These are phyloP conservation scores for Luehdorfia chinensis DNA, from an alignment of 1,140 invertebrate genomes.

Conservation along the genomic window DNA sequence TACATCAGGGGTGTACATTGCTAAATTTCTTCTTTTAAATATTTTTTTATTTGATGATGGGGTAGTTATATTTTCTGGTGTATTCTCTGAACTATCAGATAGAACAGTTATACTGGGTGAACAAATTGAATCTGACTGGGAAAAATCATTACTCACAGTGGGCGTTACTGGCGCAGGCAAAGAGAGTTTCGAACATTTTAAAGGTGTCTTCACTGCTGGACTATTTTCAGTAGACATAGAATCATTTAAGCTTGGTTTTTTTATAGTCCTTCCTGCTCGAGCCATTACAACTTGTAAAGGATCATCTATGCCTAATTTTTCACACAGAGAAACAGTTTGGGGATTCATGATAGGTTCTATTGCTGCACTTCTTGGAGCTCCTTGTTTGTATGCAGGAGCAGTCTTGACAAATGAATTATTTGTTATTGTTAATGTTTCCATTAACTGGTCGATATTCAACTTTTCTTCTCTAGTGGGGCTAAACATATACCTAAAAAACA, in stretches of 20 bases:
- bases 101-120: slow-evolving; percentile 32
- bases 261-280: slow-evolving; percentile 49
- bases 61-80: slow-evolving; percentile 42
- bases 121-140: slow-evolving; percentile 29
- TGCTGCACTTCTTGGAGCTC: slow-evolving; percentile 47
- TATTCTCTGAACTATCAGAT: slow-evolving; percentile 30
- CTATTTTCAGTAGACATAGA: slow-evolving; percentile 8
- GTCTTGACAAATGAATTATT: slow-evolving; percentile 89
- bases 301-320: slow-evolving; percentile 80
- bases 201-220: slow-evolving; percentile 34
- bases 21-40: slow-evolving; percentile 70
- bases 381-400: slow-evolving; percentile 80
- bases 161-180: slow-evolving; percentile 61
- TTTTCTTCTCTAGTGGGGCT: slow-evolving; percentile 87
- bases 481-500: slow-evolving; percentile 82
- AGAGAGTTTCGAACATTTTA: slow-evolving; percentile 49
- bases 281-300: slow-evolving; percentile 62
- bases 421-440: slow-evolving; percentile 81
- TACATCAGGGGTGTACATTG: slow-evolving; percentile 52
- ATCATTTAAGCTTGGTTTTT: slow-evolving; percentile 25
- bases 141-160: slow-evolving; percentile 33
- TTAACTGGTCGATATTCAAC: slow-evolving; percentile 79
- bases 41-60: slow-evolving; percentile 54
- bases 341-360: slow-evolving; percentile 82
- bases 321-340: slow-evolving; percentile 90